A percentile compares a stretch with the other conserved stretches of the same genome.
Conservation (phyloP, 2,113 vertebrate genomes). For the Struthidea cinerea region DNA sequence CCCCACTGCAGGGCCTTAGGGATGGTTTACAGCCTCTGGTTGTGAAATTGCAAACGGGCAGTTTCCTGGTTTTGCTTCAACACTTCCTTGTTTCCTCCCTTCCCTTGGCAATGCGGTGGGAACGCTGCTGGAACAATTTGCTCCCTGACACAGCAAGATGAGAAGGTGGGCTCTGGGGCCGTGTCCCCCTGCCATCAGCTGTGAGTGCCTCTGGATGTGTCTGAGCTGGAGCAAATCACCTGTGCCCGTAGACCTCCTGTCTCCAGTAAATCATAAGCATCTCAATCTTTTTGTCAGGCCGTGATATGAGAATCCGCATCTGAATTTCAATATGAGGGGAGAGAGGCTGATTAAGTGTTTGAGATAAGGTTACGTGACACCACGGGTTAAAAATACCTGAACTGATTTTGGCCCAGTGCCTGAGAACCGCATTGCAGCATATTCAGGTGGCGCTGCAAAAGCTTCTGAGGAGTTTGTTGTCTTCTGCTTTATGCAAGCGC, state of each 20-base stretch:
- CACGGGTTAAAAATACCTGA: constrained; percentile 69
- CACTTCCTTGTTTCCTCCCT: neutral
- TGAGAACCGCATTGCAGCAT: neutral
- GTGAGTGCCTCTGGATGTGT: neutral
- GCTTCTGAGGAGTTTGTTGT: neutral
- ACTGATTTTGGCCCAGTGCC: constrained; percentile 43
- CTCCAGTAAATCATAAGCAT: constrained; percentile 73
- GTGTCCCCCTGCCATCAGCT: neutral
- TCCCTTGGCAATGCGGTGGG: rapidly evolving
- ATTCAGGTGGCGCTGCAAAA: neutral
- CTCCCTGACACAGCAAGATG: neutral
- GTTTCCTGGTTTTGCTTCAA: neutral
- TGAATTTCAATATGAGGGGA: constrained; percentile 48
- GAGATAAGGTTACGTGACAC: constrained; percentile 75
- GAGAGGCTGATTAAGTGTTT: constrained; percentile 68
- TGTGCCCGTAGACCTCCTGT: constrained; percentile 66
- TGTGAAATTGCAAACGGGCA: neutral
- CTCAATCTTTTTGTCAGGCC: constrained; percentile 68
- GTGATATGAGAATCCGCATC: constrained; percentile 59
- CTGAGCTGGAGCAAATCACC: constrained; percentile 42
- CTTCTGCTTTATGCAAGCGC: neutral
- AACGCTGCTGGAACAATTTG: neutral
- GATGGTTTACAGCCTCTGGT: neutral
- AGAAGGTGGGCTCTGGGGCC: neutral
- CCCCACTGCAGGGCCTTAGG: rapidly evolving